Conservation (phyloP, 2,888 invertebrate genomes). For the Molorchus minor region DNA sequence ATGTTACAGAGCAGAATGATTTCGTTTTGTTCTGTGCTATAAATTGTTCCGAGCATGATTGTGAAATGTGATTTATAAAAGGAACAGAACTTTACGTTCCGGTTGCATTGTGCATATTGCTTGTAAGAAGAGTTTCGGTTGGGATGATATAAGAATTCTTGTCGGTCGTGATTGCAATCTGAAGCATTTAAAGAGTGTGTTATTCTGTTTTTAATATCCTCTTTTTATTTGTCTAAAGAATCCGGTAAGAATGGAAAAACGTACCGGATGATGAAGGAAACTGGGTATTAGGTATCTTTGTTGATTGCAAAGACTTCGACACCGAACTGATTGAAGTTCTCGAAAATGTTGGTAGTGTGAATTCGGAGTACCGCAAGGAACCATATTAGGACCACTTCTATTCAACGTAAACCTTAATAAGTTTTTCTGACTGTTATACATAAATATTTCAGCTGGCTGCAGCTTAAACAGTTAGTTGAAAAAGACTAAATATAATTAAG, state of each 20-base stretch:
- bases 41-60: constrained; percentile 1
- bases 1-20: constrained; percentile 15
- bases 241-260: neutral
- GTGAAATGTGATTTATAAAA: neutral
- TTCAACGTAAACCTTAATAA: neutral
- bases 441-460: neutral
- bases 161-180: neutral
- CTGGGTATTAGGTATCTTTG: too few relatives aligned
- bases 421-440: neutral
- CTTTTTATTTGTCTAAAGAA: neutral
- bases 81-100: neutral
- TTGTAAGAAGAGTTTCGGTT: neutral
- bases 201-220: neutral
- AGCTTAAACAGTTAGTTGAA: neutral
- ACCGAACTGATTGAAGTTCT: too few relatives aligned
- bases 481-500: neutral
- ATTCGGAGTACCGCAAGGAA: neutral
- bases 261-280: too few relatives aligned
- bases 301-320: too few relatives aligned
- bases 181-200: neutral
- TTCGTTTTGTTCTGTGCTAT: constrained; percentile 8
- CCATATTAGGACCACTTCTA: neutral
- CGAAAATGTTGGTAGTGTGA: too few relatives aligned
- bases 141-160: neutral
- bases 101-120: neutral